Evolutionary conservation across 2,797 vertebrate genomes (phyloP).

Genomic region (Danio tinwini): DNA sequence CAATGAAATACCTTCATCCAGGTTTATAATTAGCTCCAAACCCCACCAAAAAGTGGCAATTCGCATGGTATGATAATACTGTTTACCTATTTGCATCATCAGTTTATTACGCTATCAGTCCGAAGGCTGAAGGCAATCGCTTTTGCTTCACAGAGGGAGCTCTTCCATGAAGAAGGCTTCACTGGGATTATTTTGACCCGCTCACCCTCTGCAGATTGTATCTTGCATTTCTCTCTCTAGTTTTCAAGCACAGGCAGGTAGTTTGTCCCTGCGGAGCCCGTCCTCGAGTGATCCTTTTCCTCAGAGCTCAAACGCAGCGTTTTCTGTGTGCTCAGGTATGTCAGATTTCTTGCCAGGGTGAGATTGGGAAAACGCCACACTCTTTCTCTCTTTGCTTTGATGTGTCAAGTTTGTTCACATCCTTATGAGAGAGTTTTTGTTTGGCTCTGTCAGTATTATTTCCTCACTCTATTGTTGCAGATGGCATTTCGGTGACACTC

Average conservation of each 20-base stretch:
- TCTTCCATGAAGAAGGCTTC: constrained; percentile 33
- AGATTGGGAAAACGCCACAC: constrained; percentile 18
- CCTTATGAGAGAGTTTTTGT: constrained; percentile 39
- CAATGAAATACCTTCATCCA: not conserved
- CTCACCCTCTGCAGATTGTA: constrained; percentile 28
- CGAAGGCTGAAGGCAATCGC: constrained; percentile 1
- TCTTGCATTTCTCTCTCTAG: constrained; percentile 42
- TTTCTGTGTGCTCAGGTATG: constrained; percentile 35
- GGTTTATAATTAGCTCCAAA: constrained; percentile 4
- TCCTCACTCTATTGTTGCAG: constrained; percentile 33
- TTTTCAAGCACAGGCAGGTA: constrained; percentile 30
- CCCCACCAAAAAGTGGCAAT: not conserved
- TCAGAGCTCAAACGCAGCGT: constrained; percentile 18
- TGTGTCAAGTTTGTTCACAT: constrained; percentile 22
- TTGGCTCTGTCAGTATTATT: constrained; percentile 48
- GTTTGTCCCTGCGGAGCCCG: constrained; percentile 21
- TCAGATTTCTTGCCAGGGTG: constrained; percentile 34
- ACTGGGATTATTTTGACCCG: constrained; percentile 56
- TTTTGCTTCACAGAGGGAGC: not conserved
- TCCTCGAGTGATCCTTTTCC: constrained; percentile 42
- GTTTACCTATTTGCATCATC: not conserved
- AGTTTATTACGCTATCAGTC: constrained; percentile 15
- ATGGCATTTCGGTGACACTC: constrained; percentile 21
- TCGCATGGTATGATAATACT: not conserved
- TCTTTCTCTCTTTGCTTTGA: constrained; percentile 33